phyloP scores from a whole-genome alignment of 1,140 invertebrate species.

The Rhopalosiphum maidis region DNA sequence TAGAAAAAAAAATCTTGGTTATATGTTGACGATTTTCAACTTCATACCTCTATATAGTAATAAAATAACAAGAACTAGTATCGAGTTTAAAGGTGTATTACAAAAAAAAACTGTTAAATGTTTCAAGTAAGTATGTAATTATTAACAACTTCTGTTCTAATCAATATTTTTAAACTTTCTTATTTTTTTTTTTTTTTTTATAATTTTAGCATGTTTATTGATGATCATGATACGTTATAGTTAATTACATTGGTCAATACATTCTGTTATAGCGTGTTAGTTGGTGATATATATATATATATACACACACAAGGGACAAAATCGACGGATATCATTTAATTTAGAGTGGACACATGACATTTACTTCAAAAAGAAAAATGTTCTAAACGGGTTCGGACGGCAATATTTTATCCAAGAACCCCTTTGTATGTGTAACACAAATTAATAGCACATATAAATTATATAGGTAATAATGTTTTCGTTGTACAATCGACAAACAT shows the following conservation, averaged over 20 bases:
- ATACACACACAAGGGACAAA: not conserved
- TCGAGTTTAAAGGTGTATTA: not conserved
- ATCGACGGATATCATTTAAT: not conserved
- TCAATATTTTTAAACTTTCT: not conserved
- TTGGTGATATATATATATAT: not conserved
- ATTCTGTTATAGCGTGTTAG: not conserved
- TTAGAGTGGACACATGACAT: not conserved
- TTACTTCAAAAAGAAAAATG: not conserved
- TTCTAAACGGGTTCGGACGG: not conserved
- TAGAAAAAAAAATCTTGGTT: not conserved
- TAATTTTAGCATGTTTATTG: not conserved
- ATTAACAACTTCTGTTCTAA: not conserved
- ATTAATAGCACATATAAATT: not conserved
- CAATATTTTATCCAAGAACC: not conserved
- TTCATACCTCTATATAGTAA: not conserved
- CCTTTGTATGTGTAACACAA: not conserved
- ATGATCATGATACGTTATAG: not conserved
- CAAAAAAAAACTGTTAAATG: not conserved
- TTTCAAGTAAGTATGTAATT: not conserved
- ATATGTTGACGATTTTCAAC: not conserved
- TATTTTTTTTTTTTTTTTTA: not conserved
- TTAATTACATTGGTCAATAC: not conserved
- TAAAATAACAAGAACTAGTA: not conserved
- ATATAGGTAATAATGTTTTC: not conserved
- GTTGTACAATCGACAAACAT: not conserved